Conservation (phyloP, 1,140 invertebrate species). For the Trichonephila inaurata region DNA sequence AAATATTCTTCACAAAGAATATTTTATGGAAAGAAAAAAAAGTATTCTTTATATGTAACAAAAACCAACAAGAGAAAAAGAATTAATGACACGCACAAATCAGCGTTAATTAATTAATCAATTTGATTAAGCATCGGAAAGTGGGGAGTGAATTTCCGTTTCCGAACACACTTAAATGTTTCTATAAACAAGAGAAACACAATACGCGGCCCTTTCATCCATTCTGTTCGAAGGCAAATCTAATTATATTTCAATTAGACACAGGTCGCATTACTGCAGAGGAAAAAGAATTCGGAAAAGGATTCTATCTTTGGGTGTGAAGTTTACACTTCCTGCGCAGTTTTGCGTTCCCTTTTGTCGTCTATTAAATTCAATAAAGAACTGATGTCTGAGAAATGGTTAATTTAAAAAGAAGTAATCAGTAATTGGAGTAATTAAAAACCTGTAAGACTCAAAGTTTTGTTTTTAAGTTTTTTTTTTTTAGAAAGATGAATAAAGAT, state of each 20-base stretch:
- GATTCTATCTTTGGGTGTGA: not conserved
- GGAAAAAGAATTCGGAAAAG: not conserved
- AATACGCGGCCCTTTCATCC: not conserved
- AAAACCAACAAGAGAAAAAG: not conserved
- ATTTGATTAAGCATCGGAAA: not conserved
- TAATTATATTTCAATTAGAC: conserved; percentile 10
- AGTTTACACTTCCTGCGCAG: not conserved
- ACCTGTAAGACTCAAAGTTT: no score
- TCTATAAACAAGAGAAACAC: not conserved
- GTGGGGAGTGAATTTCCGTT: not conserved
- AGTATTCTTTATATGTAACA: not conserved
- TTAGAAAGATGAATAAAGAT: no score
- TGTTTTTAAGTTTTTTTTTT: no score
- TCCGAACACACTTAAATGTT: not conserved
- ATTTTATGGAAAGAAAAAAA: not conserved
- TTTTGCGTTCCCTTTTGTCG: not conserved
- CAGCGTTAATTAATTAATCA: conserved; percentile 7
- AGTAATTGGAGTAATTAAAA: no score
- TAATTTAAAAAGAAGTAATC: no score
- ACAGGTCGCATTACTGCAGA: not conserved
- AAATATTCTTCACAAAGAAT: not conserved
- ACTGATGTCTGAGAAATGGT: not conserved
- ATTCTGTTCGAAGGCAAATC: not conserved
- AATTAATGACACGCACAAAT: not conserved
- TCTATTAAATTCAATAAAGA: not conserved